Evolutionary conservation across 2,888 invertebrate species (phyloP).

Genomic region (Heliconius hortense): DNA sequence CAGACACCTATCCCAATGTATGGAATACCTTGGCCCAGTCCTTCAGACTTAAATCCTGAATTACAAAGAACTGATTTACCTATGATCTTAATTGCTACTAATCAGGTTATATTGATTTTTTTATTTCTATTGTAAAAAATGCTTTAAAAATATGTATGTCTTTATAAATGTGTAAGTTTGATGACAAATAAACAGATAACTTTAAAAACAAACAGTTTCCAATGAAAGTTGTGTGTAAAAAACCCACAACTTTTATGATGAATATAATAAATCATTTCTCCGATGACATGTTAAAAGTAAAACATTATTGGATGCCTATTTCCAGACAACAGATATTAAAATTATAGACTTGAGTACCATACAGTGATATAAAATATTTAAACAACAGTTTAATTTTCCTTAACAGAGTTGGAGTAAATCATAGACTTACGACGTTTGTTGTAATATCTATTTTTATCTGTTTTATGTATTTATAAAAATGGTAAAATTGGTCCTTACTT

Average conservation of each 20-base stretch:
- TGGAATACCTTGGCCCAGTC: conserved; percentile 65
- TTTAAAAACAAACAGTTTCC: background rate
- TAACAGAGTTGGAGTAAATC: background rate
- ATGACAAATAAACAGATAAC: background rate
- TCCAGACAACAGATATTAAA: background rate
- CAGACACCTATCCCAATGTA: conserved; percentile 83
- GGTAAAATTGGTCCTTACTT: no score
- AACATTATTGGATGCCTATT: background rate
- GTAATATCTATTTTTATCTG: no score
- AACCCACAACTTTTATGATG: conserved; percentile 1
- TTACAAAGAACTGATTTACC: conserved; percentile 56
- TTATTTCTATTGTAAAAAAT: background rate
- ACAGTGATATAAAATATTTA: background rate
- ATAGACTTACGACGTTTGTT: background rate
- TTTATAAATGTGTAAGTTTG: no score
- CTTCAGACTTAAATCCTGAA: conserved; percentile 52
- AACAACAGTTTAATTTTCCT: background rate
- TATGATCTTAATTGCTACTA: conserved; percentile 82
- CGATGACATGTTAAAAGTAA: no score
- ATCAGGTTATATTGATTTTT: conserved; percentile 74
- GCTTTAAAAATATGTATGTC: background rate
- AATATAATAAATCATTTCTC: conserved; percentile 2
- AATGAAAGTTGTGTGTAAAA: background rate
- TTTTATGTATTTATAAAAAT: no score
- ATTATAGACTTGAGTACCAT: background rate